Conservation (phyloP, 2,113 vertebrate genomes). For the Neopipo cinnamomea region DNA sequence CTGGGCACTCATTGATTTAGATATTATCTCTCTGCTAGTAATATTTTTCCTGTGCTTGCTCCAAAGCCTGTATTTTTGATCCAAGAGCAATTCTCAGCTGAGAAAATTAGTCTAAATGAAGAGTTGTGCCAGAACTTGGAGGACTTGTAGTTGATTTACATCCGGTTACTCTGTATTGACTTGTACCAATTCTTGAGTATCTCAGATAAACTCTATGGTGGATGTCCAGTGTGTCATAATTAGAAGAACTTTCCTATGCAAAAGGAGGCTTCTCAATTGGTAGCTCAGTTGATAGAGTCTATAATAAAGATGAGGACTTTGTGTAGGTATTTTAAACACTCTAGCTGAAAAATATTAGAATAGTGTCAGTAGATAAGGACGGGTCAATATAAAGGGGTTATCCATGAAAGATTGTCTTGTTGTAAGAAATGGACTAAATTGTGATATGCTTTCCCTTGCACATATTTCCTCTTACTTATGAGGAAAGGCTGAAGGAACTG, state of each 20-base stretch:
- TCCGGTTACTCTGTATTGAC: background rate
- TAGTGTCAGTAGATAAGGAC: background rate
- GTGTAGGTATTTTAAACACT: background rate
- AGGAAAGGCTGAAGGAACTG: background rate
- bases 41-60: background rate
- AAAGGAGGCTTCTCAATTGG: background rate
- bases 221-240: background rate
- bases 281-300: background rate
- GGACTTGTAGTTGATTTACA: background rate
- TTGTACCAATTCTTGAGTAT: background rate
- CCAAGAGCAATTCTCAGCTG: background rate
- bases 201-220: background rate
- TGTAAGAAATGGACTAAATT: background rate
- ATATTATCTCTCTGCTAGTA: background rate
- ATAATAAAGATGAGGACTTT: background rate
- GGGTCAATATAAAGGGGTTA: background rate
- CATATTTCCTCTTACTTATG: background rate
- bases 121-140: background rate
- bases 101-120: background rate
- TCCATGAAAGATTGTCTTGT: background rate
- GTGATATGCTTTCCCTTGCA: rapidly evolving
- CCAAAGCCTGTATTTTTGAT: background rate
- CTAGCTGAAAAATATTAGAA: background rate
- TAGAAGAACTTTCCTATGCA: background rate
- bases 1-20: background rate